Conservation (phyloP, 2,113 vertebrate genomes). For the Phalacrocorax brasilianus region DNA sequence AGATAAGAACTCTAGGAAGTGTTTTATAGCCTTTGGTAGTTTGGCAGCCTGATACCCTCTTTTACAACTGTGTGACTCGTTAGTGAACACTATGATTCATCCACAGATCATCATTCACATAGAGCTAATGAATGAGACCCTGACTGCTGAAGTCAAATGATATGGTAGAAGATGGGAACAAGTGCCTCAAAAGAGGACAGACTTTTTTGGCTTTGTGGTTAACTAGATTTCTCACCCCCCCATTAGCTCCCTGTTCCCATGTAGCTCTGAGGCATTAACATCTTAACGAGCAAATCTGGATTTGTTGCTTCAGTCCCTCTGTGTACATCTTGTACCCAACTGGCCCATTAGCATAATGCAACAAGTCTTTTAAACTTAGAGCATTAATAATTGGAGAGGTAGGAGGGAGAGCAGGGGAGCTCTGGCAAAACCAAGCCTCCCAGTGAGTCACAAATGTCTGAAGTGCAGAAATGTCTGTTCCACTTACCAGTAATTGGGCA, state of each 20-base stretch:
- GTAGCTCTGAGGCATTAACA: conserved; percentile 42
- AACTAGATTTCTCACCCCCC: background rate
- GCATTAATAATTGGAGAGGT: conserved; percentile 53
- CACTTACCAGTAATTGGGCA: conserved; percentile 47
- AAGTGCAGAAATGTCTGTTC: conserved; percentile 45
- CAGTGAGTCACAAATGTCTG: conserved; percentile 50
- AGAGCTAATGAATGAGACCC: conserved; percentile 49
- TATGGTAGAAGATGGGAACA: background rate
- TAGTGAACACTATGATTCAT: conserved; percentile 51
- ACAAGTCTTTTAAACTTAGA: conserved; percentile 58
- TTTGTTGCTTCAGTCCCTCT: conserved; percentile 36
- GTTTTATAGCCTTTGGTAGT: background rate
- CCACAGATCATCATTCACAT: conserved; percentile 27
- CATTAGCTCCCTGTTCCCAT: background rate
- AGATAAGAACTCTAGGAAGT: background rate
- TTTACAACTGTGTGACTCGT: conserved; percentile 25
- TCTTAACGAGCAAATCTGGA: conserved; percentile 63
- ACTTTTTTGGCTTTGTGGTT: conserved; percentile 17
- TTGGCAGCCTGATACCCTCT: background rate
- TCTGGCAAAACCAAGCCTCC: conserved; percentile 8
- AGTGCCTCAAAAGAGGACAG: background rate
- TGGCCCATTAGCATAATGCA: conserved; percentile 59
- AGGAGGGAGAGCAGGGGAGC: conserved; percentile 33
- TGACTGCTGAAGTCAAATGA: background rate
- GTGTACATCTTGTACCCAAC: conserved; percentile 54